A percentile compares a stretch with the other conserved stretches of the same genome.
Evolutionary conservation across 2,888 invertebrate species (phyloP).

Genomic region (Tillus elongatus): DNA sequence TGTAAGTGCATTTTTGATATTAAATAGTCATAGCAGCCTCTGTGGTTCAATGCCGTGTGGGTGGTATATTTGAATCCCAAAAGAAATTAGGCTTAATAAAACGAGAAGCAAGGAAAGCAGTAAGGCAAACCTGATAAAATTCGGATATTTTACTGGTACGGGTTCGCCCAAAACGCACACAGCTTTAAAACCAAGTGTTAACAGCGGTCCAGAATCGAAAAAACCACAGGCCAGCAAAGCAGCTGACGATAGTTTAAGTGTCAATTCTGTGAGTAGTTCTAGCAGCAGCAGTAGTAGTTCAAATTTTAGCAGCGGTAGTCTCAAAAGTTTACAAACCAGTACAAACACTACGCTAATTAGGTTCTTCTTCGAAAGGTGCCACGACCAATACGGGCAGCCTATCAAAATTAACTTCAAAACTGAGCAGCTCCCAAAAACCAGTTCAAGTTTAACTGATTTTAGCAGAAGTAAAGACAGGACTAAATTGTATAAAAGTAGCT

Average conservation of each 20-base stretch:
- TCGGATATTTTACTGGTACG: conserved; percentile 43
- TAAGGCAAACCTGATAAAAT: conserved; percentile 28
- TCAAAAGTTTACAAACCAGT: conserved; percentile 12
- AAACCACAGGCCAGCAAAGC: conserved; percentile 55
- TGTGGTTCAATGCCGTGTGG: too few species aligned
- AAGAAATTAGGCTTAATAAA: conserved; percentile 86
- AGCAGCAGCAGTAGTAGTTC: conserved; percentile 22
- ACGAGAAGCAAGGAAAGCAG: conserved; percentile 66
- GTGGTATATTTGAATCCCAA: too few species aligned
- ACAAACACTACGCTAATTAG: not conserved
- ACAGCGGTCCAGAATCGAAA: conserved; percentile 78
- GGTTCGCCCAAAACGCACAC: conserved; percentile 74
- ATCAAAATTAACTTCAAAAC: conserved; percentile 21
- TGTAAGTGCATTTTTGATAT: too few species aligned
- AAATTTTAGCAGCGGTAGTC: conserved; percentile 33
- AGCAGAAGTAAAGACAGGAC: conserved; percentile 55
- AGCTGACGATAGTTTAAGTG: conserved; percentile 10
- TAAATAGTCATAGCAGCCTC: too few species aligned
- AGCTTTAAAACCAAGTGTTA: conserved; percentile 73
- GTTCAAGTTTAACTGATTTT: conserved; percentile 48
- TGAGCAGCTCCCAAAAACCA: conserved; percentile 53
- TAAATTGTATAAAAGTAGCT: conserved; percentile 50
- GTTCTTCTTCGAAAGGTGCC: conserved; percentile 22
- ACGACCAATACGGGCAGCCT: conserved; percentile 10
- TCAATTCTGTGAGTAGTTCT: too few species aligned